A percentile compares a stretch with the other conserved stretches of the same genome.
phyloP scores from a whole-genome alignment of 2,888 invertebrate genomes.

The Acrocera orbiculus region DNA sequence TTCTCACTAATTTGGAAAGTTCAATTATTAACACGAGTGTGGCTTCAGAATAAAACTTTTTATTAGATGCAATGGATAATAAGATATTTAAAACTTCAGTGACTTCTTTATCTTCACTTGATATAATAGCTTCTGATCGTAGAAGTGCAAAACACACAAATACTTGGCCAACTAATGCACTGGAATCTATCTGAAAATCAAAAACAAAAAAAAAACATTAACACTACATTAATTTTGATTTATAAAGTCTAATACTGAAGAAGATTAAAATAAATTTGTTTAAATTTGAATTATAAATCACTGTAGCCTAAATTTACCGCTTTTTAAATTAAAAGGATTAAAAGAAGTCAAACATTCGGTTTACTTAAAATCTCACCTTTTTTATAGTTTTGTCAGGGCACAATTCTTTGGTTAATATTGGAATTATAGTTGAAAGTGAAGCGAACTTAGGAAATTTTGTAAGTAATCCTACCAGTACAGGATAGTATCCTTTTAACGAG shows the following conservation, averaged over 20 bases:
- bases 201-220: constrained; percentile 6
- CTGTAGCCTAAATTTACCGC: neutral
- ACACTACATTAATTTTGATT: neutral
- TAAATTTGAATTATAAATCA: too few relatives aligned
- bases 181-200: constrained; percentile 48
- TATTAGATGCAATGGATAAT: constrained; percentile 43
- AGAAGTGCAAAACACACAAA: constrained; percentile 52
- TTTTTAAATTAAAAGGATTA: neutral
- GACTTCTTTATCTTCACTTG: constrained; percentile 34
- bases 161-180: constrained; percentile 52
- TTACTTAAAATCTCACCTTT: constrained; percentile 14
- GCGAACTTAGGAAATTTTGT: constrained; percentile 48
- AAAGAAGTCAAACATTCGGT: too few relatives aligned
- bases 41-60: constrained; percentile 29
- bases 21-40: too few relatives aligned
- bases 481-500: too few relatives aligned
- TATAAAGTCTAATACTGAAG: neutral
- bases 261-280: too few relatives aligned
- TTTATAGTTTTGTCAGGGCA: constrained; percentile 32
- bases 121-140: constrained; percentile 37
- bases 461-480: constrained; percentile 56
- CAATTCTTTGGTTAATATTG: too few relatives aligned
- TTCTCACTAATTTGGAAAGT: too few relatives aligned
- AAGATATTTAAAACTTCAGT: constrained; percentile 29
- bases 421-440: too few relatives aligned